These are phyloP conservation scores for Cranoglanis bouderius DNA, from an alignment of 2,113 vertebrate species.

Conservation along the genomic window DNA sequence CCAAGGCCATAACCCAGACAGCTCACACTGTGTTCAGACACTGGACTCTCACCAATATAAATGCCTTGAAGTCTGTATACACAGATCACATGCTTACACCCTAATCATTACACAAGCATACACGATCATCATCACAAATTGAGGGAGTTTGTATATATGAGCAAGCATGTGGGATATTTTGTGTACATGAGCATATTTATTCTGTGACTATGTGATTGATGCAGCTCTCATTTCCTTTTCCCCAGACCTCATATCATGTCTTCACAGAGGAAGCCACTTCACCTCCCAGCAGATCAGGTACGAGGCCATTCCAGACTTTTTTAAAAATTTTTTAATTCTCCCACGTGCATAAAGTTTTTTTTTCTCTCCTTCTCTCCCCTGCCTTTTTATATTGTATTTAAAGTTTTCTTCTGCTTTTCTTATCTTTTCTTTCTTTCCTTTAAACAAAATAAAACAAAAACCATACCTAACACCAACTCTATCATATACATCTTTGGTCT, in stretches of 20 bases:
- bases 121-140: background rate
- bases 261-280: constrained; percentile 82
- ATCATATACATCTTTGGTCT: background rate
- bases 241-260: constrained; percentile 82
- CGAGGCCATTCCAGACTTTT: constrained; percentile 42
- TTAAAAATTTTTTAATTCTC: background rate
- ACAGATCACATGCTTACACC: constrained; percentile 56
- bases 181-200: constrained; percentile 18
- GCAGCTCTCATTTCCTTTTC: constrained; percentile 12
- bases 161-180: constrained; percentile 42
- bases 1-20: constrained; percentile 48
- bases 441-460: background rate
- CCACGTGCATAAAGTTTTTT: background rate
- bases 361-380: background rate
- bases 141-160: constrained; percentile 32
- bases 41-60: constrained; percentile 56
- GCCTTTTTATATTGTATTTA: background rate
- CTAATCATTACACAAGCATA: background rate
- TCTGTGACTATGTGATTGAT: background rate
- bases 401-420: background rate
- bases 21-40: constrained; percentile 45
- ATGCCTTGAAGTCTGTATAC: constrained; percentile 48
- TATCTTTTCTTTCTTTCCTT: background rate
- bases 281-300: constrained; percentile 74
- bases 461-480: background rate